Base-by-base conservation (phyloP, 2,888 invertebrate species). In the Empis livida region DNA sequence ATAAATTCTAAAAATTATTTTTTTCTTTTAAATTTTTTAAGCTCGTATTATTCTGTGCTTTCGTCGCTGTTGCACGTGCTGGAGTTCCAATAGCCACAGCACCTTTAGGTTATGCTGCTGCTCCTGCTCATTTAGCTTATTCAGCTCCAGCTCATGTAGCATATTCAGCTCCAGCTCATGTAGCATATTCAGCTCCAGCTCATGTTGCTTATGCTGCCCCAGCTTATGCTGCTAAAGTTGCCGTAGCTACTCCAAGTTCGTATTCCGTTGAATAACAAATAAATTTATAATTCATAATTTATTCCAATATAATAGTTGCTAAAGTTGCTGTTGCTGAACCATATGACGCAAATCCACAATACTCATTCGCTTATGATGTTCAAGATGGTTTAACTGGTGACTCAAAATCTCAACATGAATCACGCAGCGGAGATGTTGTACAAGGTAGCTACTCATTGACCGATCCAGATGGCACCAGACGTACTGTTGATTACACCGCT, bases 401-500 rank as follows among this genome's bases (percentile, higher is more conserved):
- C 53, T 58, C 56, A 42, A 67, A 68, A 51, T 62, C 57, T 14
- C 77, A 76, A 65, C 72, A 73, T 51, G 77, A 77, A 67, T 71
- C 72, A 55, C 74, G 77, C 54, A 61, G 66, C 50, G 77, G 77
- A 15, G 75, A 75, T 65, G 68, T 68, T 56, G 76, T 77, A 46
- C 71, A 72, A 60, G 75, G 61, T 64, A 76, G 68, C 53, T 73
- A 73, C 57, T 72, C 72, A 9, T 60, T 73, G 10, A 62, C 64
- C 20, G 73, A 73, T 55, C 74, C 79, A 23, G 79, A 80, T 59
- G 79, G 79, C 56, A 76, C 75, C 47, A 75, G 74, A 61, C 75
- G 79, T 54, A 78, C 75, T 30, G 79, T 80, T 1, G 79, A 80
- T 54, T 78, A 78, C 59, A 71, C 69, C 2, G 72, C 73, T 35